phyloP scores from a whole-genome alignment of 2,888 invertebrate species.

The Chaetogeoica ovagalla region DNA sequence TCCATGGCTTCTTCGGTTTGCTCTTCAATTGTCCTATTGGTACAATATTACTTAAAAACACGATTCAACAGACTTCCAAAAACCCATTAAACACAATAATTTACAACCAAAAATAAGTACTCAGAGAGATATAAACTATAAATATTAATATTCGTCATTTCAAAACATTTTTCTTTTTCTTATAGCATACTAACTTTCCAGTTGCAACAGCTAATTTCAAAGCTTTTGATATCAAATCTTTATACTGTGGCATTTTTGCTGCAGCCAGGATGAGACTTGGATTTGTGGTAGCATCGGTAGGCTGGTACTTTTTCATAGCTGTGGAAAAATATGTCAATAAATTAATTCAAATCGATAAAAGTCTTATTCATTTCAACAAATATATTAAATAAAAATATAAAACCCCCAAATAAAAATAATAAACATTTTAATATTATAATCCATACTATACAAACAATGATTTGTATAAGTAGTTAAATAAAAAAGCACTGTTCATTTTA shows the following conservation, averaged over 20 bases:
- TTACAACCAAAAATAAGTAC: no score
- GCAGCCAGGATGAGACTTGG: conserved; percentile 96
- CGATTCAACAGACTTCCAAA: background rate
- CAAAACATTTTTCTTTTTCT: background rate
- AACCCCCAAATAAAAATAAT: background rate
- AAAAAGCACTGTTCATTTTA: no score
- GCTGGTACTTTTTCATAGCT: conserved; percentile 96
- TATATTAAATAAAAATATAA: no score
- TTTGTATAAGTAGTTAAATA: no score
- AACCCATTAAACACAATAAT: no score
- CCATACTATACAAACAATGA: no score
- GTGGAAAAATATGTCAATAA: conserved; percentile 56
- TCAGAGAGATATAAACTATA: no score
- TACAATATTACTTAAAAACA: conserved; percentile 3
- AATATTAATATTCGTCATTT: no score
- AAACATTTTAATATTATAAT: background rate
- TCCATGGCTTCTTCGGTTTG: conserved; percentile 86
- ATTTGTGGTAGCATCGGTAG: conserved; percentile 99
- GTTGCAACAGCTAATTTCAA: conserved; percentile 78
- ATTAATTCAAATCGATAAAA: background rate
- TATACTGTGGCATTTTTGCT: conserved; percentile 91
- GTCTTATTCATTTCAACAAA: no score
- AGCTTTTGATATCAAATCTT: conserved; percentile 85
- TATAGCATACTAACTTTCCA: conserved; percentile 63
- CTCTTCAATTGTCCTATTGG: conserved; percentile 69